Conservation (phyloP, 2,797 vertebrate genomes). For the Tadarida brasiliensis region DNA sequence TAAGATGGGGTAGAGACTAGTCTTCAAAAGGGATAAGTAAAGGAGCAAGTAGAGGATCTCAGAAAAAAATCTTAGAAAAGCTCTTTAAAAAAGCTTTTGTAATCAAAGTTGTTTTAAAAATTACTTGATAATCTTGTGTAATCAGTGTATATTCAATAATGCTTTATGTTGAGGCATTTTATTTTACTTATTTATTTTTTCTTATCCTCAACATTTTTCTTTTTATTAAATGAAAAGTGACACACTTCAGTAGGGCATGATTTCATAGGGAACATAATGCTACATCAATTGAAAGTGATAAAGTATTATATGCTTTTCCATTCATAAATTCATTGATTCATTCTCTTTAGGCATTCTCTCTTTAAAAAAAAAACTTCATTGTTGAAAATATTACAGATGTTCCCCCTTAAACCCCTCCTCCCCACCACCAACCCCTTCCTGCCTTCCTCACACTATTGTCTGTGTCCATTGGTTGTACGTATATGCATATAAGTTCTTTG, state of each 20-base stretch:
- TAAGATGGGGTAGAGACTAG: not conserved
- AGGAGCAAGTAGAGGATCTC: not conserved
- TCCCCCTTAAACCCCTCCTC: no score
- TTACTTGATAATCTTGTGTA: not conserved
- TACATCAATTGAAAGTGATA: not conserved
- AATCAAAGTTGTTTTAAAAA: not conserved
- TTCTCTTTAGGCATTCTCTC: not conserved
- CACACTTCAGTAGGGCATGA: not conserved
- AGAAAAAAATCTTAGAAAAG: not conserved
- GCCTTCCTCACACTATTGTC: no score
- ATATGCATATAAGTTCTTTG: no score
- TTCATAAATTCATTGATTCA: not conserved
- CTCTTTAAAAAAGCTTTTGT: not conserved
- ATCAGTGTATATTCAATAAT: not conserved
- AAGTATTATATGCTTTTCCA: not conserved
- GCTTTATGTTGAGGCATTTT: not conserved
- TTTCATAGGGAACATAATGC: slow-evolving; percentile 33
- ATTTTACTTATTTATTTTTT: not conserved
- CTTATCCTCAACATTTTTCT: not conserved
- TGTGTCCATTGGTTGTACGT: no score
- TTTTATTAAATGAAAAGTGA: not conserved
- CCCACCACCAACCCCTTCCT: no score
- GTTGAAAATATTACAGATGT: no score
- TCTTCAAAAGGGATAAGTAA: not conserved
- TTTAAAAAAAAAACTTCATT: no score